phyloP scores from a whole-genome alignment of 2,888 invertebrate genomes.

The Drosophila monieri region DNA sequence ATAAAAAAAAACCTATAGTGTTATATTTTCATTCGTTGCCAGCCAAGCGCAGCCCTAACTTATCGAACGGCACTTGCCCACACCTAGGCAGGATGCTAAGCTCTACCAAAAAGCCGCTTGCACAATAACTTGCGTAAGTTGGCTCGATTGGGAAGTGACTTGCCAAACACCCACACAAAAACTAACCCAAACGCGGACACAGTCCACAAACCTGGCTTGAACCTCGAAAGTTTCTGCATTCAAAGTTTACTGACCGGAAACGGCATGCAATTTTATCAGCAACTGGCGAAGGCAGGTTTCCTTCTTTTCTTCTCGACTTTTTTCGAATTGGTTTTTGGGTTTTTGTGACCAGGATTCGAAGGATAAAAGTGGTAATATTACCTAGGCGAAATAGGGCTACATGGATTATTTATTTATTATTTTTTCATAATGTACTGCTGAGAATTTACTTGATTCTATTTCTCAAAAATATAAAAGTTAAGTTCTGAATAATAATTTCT shows the following conservation, averaged over 20 bases:
- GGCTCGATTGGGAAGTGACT: constrained; percentile 48
- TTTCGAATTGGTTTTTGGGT: neutral
- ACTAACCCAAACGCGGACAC: constrained; percentile 1
- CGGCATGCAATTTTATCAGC: constrained; percentile 77
- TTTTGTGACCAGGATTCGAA: neutral
- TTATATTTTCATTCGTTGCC: neutral
- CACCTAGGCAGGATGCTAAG: neutral
- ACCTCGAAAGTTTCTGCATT: constrained; percentile 57
- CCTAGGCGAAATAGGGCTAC: too few relatives aligned
- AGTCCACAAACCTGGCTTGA: neutral
- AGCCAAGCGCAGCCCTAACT: neutral
- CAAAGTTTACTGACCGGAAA: constrained; percentile 76
- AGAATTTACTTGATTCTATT: too few relatives aligned
- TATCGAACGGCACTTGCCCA: constrained; percentile 1
- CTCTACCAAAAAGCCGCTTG: constrained; percentile 8
- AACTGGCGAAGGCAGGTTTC: constrained; percentile 30
- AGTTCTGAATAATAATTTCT: too few relatives aligned
- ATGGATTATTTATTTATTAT: too few relatives aligned
- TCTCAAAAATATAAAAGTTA: too few relatives aligned
- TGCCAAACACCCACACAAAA: constrained; percentile 15
- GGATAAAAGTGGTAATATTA: too few relatives aligned
- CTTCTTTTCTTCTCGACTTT: neutral
- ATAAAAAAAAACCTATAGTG: too few relatives aligned
- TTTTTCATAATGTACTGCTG: too few relatives aligned
- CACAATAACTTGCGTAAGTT: constrained; percentile 57